Evolutionary conservation across 2,888 invertebrate genomes (phyloP), one percentile per base, ranked within the genome.

Genomic region (Lasioglossum oenotherae): DNA sequence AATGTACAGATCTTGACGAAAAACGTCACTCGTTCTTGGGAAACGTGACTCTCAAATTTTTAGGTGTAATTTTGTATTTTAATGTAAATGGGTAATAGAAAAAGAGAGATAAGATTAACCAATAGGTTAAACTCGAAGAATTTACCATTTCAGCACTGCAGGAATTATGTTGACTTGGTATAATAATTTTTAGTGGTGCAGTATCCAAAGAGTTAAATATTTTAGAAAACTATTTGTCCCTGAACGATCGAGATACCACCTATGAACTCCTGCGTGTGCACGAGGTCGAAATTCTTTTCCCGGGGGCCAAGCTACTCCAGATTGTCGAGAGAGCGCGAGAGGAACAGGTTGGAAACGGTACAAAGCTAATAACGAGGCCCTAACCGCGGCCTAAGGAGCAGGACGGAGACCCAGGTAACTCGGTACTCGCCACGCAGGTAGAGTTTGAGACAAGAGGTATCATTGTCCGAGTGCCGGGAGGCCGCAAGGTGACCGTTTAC

Each of bases 311-410:
- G 35, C 67, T 60, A 69, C 72, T 81, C 67, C 49, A 49, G 38
- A 73, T 75, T 10, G 67, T 57, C 38, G 49, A 31, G 53, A 10
- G 31, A 44, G 69, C 35, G 84, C 49, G 72, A 46, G 72, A 46
- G 76, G 79, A 81, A 89, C 88, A 90, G 88, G 87, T 88, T 88
- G 77, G 82, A 89, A 91, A 87, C 86, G 86, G 84, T 91, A 90
- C 88, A 88, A 89, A 91, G 88, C 90, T 88, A 91, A 92, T 91
- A 91, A 91, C 90, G 87, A 89, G 87, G 87, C 80, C 87, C 89
- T 87, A 91, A 92, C 92, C 90, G 81, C 91, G 90, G 82, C 88
- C 89, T 87, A 88, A 91, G 74, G 67, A 74, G 41, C 49, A 74
- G 85, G 87, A 75, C 76, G 83, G 86, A 84, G 84, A 85, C 87